A percentile compares a stretch with the other conserved stretches of the same genome.
Conservation (phyloP, 2,888 invertebrate genomes). For the Cyclophora punctaria region DNA sequence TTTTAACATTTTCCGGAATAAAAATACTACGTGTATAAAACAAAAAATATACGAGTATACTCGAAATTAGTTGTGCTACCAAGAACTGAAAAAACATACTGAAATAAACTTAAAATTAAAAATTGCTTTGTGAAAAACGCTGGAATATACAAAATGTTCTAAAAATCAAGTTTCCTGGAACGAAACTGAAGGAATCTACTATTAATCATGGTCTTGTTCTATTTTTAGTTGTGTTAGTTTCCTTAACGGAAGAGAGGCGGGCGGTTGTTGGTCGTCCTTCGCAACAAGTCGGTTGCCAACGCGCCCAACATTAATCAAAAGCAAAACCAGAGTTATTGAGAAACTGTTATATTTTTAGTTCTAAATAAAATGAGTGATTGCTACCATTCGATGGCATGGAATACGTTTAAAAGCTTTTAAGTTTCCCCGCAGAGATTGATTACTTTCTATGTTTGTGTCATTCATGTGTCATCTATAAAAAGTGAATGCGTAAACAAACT, state of each 20-base stretch:
- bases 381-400: no score
- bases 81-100: no score
- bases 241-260: slow-evolving; percentile 33
- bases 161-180: slow-evolving; percentile 13
- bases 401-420: no score
- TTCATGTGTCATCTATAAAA: no score
- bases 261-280: slow-evolving; percentile 38
- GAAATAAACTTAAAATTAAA: no score
- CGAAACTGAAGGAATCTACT: slow-evolving; percentile 21
- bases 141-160: slow-evolving; percentile 2
- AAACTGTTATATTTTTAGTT: no score
- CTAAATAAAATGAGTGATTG: no score
- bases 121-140: background rate
- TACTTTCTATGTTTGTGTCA: no score
- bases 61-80: no score
- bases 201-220: slow-evolving; percentile 45
- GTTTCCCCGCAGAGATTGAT: no score
- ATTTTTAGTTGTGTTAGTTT: slow-evolving; percentile 32
- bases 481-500: no score
- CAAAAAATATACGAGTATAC: no score
- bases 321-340: background rate
- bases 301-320: slow-evolving; percentile 52
- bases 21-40: background rate
- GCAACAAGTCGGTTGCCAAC: slow-evolving; percentile 49
- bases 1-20: background rate